These are phyloP conservation scores for Megaustenia siamemsis DNA, from an alignment of 2,888 invertebrate genomes.

Conservation along the genomic window DNA sequence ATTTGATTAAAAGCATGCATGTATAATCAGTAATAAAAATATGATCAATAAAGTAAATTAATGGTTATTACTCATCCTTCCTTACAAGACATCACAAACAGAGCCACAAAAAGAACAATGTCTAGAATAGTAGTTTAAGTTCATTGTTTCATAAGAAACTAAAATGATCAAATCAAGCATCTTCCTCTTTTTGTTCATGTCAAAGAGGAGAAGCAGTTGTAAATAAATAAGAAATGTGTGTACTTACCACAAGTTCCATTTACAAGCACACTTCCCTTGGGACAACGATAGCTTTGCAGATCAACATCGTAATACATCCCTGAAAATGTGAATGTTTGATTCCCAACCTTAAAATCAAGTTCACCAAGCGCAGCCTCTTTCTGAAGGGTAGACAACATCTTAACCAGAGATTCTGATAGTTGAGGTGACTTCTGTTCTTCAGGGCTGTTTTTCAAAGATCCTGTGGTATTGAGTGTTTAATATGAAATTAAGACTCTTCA, in stretches of 20 bases:
- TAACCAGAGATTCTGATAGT: constrained; percentile 43
- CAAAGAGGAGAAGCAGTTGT: too few relatives aligned
- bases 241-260: constrained; percentile 83
- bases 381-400: constrained; percentile 67
- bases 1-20: too few relatives aligned
- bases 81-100: too few relatives aligned
- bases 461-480: not conserved
- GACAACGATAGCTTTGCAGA: constrained; percentile 80
- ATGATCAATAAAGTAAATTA: too few relatives aligned
- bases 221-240: not conserved
- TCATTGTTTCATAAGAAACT: too few relatives aligned
- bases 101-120: too few relatives aligned
- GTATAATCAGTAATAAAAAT: too few relatives aligned
- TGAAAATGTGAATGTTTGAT: constrained; percentile 69
- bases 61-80: too few relatives aligned
- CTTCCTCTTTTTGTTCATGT: too few relatives aligned
- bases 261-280: constrained; percentile 82
- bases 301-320: constrained; percentile 68
- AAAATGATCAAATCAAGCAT: too few relatives aligned
- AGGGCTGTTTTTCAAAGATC: not conserved
- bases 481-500: not conserved
- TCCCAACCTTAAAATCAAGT: constrained; percentile 74
- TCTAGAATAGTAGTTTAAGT: too few relatives aligned
- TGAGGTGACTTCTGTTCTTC: not conserved
- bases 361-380: constrained; percentile 76